Base-by-base conservation (phyloP, 2,113 vertebrate species). In the Nerophis lumbriciformis region DNA sequence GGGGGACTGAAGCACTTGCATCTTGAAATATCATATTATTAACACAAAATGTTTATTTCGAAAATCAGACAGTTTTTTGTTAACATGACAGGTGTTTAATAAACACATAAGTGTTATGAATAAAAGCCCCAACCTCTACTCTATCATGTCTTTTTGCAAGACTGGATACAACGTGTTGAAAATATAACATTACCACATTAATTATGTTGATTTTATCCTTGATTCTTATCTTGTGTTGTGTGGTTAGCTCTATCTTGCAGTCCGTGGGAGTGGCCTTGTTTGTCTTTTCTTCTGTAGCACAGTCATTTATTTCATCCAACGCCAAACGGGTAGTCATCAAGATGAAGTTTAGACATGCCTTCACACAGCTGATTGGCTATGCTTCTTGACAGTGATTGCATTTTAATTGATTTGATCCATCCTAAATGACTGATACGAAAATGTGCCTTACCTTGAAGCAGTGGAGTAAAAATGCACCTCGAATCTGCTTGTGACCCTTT, bases 391-490 rank as follows among this genome's bases (percentile, higher is more conserved):
- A 83, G 65, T 85, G 80, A 88, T 87, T 87, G 83, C 78, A 86
- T 84, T 82, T 82, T 83, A 87, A 87, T 85, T 87, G 85, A 87
- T 88, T 87, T 80, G 83, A 83, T 80, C 69, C 80, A 69, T 71
- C 38, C 21, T 83, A 87, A 84, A 85, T 86, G 83, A 71, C 66
- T 71, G 77, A 81, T 80, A 65, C 79, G 61, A 71, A 78, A 76
- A 73, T 38, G 49, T 76, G 53, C 28, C 38, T 51, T 64, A 48
- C 48, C 50, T 35, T 64, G 16, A 36, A 36, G 44, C 47, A 53
- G 19, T 59, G n/a, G 13, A 53, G 28, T 6, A 61, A 35, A 48
- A n/a, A 14, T 12, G 14, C 8, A 21, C 21, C 49, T 11, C 49
- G 9, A 60, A 48, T 66, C 48, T 15, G n/a, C 51, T n/a, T 14